These are phyloP conservation scores for Mnemiopsis leidyi DNA, from an alignment of 37 sponge, comb jelly and placozoan species.

Conservation along the genomic window DNA sequence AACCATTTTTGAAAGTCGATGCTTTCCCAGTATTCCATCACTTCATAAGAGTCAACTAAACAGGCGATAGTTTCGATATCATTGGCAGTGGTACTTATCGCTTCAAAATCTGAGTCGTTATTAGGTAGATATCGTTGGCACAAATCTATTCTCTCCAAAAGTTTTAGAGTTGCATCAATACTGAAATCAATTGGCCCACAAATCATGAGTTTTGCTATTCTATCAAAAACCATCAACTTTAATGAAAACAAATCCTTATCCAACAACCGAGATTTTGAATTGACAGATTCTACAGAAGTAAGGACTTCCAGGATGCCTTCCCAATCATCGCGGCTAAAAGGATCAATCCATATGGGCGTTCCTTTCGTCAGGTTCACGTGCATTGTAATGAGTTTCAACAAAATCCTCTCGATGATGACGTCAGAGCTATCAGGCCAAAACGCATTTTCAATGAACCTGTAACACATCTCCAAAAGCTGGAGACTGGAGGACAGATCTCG, in stretches of 20 bases:
- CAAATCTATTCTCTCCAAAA: neutral
- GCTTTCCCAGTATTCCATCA: neutral
- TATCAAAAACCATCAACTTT: neutral
- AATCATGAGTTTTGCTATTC: neutral
- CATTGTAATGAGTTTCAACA: neutral
- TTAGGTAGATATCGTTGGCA: neutral
- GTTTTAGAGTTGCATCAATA: neutral
- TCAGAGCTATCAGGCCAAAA: neutral
- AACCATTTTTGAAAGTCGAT: neutral
- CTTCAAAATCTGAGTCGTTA: neutral
- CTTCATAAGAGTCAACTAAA: neutral
- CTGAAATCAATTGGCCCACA: neutral
- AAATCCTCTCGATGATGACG: neutral
- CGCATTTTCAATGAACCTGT: neutral
- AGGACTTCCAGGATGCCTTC: neutral
- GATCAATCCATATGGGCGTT: neutral
- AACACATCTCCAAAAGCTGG: neutral
- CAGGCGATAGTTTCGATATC: neutral
- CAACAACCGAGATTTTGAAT: neutral
- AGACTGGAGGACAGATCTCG: neutral
- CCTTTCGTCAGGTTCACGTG: neutral
- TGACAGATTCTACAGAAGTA: neutral
- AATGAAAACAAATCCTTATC: neutral
- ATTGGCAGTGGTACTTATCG: neutral
- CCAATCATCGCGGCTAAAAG: neutral